These are phyloP conservation scores for Drosophila pseudoananassae DNA, from an alignment of 1,140 invertebrate genomes.

Conservation along the genomic window DNA sequence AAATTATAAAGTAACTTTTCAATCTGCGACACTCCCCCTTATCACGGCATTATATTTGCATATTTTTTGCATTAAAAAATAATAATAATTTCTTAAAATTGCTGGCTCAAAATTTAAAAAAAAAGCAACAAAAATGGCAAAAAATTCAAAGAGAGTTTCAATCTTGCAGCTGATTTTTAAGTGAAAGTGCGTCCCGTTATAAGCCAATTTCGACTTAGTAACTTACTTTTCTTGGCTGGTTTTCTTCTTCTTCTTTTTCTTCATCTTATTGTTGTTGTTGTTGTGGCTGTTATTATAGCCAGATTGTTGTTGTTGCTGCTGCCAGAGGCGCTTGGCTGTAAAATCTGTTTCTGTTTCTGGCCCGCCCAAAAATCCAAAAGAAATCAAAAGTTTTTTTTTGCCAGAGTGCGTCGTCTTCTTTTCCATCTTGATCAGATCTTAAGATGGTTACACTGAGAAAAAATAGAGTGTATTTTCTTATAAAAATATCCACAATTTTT, in stretches of 20 bases:
- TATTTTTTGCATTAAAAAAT: background rate
- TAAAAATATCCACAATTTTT: background rate
- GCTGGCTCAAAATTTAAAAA: background rate
- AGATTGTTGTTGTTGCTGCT: conserved; percentile 12
- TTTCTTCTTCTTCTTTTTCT: background rate
- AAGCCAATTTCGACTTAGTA: conserved; percentile 72
- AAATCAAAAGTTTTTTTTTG: conserved; percentile 62
- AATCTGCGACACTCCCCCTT: too few relatives aligned
- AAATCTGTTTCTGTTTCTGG: conserved; percentile 26
- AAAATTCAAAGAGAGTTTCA: background rate
- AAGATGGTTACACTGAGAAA: conserved; percentile 1
- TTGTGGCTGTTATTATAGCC: conserved; percentile 12
- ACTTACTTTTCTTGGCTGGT: conserved; percentile 59
- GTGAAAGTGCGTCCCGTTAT: conserved; percentile 75
- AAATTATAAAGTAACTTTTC: too few relatives aligned
- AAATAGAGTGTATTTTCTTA: background rate
- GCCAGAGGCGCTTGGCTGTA: conserved; percentile 53
- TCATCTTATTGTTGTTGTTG: conserved; percentile 9
- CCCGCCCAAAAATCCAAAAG: conserved; percentile 42
- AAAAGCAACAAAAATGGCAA: background rate
- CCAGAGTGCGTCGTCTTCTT: conserved; percentile 3
- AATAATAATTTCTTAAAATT: background rate
- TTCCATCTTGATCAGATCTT: background rate
- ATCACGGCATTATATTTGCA: too few relatives aligned
- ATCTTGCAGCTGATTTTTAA: conserved; percentile 20